phyloP scores from a whole-genome alignment of 1,140 invertebrate genomes.

The Drosophila ananassae region DNA sequence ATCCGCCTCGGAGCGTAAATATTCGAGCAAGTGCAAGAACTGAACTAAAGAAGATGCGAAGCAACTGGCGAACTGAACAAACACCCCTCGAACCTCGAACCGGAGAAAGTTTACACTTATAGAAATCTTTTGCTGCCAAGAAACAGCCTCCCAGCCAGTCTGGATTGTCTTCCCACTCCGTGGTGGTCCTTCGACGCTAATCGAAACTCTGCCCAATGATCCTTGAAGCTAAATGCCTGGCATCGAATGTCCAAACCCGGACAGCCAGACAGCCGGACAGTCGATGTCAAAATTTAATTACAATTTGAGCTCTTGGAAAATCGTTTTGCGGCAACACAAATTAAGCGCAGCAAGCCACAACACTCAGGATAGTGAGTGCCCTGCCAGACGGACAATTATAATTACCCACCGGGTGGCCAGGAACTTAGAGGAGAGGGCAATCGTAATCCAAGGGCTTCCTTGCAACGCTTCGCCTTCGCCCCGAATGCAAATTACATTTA shows the following conservation, averaged over 20 bases:
- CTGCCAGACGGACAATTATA: constrained; percentile 40
- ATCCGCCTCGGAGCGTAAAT: constrained; percentile 45
- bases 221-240: constrained; percentile 12
- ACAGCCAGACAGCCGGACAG: constrained; percentile 10
- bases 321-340: constrained; percentile 51
- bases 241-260: constrained; percentile 1
- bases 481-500: constrained; percentile 56
- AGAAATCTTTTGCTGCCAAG: not conserved
- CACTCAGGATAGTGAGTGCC: constrained; percentile 10
- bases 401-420: constrained; percentile 20
- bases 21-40: constrained; percentile 4
- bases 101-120: constrained; percentile 14
- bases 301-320: constrained; percentile 41
- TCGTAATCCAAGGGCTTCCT: constrained; percentile 34
- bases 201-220: constrained; percentile 22
- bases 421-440: constrained; percentile 11
- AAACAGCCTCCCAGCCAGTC: not conserved
- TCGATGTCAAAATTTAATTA: constrained; percentile 52
- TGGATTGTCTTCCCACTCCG: not conserved
- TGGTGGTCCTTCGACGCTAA: not conserved
- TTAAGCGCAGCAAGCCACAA: constrained; percentile 46
- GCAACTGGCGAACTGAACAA: not conserved
- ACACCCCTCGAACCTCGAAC: not conserved
- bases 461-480: not conserved
- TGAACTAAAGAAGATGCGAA: not conserved